Evolutionary conservation across 1,140 invertebrate genomes (phyloP), one percentile per base, ranked within the genome.

Genomic region (Macrotrachela quadricornifera): DNA sequence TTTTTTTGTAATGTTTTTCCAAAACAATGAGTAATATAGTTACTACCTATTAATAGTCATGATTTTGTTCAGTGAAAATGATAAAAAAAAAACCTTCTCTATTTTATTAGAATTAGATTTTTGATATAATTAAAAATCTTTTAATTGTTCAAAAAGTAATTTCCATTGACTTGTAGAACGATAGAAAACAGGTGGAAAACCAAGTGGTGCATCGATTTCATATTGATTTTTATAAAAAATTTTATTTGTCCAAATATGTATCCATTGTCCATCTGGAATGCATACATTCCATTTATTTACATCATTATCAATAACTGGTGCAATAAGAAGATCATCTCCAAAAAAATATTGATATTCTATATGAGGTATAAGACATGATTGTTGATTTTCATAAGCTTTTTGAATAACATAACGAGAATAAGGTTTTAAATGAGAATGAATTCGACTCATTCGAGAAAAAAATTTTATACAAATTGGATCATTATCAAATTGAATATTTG

Each of bases 401-500:
- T 46, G 38, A 1, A 66, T 56, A 11, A 61, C 59, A 11, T 51
- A 41, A 46, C 55, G 55, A 0, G 64, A 63, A 50, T 71, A 71
- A 44, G 63, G 63, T 0, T 50, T 51, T 12, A 71, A 57, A 16
- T 58, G 49, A 13, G 52, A 59, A 55, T 62, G 65, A 15, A 67
- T 63, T 41, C 60, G 51, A 10, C 61, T 60, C 9, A 69, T 59
- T 11, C 65, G 59, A 10, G 61, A 64, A 57, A 70, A 69, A 45
- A 59, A 50, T 10, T 51, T 44, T 15, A 67, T 54, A 6, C 65
- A 64, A 15, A 60, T 60, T 10, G 52, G 42, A 49, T 58, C 60
- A 13, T 55, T 60, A 58, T 71, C 70, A 39, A 63, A 62, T 58
- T 71, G 68, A 10, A 63, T 60, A 56, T 69, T 70, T 13, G 51